Evolutionary conservation across 1,140 invertebrate genomes (phyloP).

Genomic region (Planococcus citri): DNA sequence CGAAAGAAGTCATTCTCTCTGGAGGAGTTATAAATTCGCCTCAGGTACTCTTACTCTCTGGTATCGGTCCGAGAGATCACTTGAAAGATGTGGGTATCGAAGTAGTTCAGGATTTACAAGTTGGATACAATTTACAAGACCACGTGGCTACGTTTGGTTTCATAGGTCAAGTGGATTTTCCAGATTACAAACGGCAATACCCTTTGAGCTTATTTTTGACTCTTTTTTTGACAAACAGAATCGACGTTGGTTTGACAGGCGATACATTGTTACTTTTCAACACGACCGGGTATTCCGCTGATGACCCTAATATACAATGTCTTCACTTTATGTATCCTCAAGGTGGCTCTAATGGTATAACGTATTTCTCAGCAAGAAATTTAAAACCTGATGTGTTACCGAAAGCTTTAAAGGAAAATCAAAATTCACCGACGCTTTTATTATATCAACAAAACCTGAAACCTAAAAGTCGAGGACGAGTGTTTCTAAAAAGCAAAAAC

Average conservation of each 20-base stretch:
- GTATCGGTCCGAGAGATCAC: constrained; percentile 35
- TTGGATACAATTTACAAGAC: constrained; percentile 65
- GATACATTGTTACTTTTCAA: not conserved
- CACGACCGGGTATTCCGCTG: not conserved
- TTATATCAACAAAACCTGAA: constrained; percentile 41
- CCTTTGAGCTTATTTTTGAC: no score
- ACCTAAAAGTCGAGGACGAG: constrained; percentile 37
- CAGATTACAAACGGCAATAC: not conserved
- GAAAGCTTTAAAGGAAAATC: not conserved
- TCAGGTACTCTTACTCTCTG: constrained; percentile 36
- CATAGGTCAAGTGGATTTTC: no score
- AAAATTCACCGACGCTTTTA: not conserved
- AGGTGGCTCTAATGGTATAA: no score
- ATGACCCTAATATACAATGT: not conserved
- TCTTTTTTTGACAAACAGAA: not conserved
- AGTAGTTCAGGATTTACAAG: constrained; percentile 54
- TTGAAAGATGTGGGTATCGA: constrained; percentile 36
- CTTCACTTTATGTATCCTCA: not conserved
- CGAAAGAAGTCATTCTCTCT: constrained; percentile 30
- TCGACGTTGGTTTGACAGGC: not conserved
- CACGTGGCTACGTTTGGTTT: constrained; percentile 51
- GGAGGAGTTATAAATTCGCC: constrained; percentile 31
- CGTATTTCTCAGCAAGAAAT: no score
- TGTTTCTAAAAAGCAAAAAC: constrained; percentile 38
- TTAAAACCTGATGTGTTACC: no score